Base-by-base conservation (phyloP, 2,888 invertebrate species). In the Dynastes hyllus region DNA sequence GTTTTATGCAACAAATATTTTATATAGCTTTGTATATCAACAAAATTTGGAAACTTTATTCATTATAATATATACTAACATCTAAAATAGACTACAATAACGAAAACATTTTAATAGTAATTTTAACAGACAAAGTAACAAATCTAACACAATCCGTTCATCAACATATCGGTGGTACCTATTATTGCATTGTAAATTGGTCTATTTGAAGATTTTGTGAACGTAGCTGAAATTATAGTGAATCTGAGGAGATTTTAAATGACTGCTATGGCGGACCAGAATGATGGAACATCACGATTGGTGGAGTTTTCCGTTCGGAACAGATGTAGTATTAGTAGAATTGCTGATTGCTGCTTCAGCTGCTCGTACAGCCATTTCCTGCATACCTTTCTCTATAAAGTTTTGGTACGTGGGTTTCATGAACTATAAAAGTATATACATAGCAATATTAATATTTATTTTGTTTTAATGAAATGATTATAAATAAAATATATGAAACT, bases 321-420 rank as follows among this genome's bases (percentile, higher is more conserved):
- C 78, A 81, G 79, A 65, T 79, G 79, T 81, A 63, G 81, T 82
- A 81, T 84, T 90, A 78, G 78, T 81, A 63, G 81, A 81, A 82
- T 91, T 92, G 73, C 91, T 91, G 77, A 93, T 90, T 8, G 94
- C 92, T 78, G 92, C 90, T 88, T 93, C 94, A 79, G 95, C 94
- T 85, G 95, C 95, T 88, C 93, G 94, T 73, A 92, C 93, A 83
- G 95, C 95, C 85, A 95, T 95, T 89, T 94, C 95, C 88, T 95
- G 93, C 88, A 96, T 93, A 86, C 95, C 94, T 88, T 94, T 95
- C 90, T 96, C 95, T 87, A 96, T 91, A 87, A 94, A 94, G 81
- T 93, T 91, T 88, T 96, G 94, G 89, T 96, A 96, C 82, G 94
- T 89, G 82, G 96, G 96, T 89, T 95, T 95, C 94, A 96, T 93